Conservation (phyloP, 35 echinoderm and acorn worm species). For the Nesometra sesokonis region DNA sequence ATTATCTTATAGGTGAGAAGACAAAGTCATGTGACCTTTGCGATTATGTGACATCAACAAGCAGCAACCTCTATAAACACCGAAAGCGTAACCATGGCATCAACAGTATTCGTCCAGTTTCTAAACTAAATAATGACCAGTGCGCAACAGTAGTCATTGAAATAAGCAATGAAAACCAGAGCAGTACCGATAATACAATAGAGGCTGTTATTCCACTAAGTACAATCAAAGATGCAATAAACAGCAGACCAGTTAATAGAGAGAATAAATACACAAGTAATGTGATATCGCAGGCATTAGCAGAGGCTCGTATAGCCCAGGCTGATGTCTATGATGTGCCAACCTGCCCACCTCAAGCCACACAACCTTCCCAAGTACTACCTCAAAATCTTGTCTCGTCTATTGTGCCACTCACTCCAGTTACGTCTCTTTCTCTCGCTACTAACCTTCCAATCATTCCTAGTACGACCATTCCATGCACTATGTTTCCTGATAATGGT, state of each 20-base stretch:
- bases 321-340: neutral
- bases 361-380: neutral
- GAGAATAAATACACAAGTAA: neutral
- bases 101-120: neutral
- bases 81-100: conserved; percentile 55
- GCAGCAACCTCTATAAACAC: conserved; percentile 72
- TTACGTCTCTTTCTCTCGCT: neutral
- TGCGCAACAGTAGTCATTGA: neutral
- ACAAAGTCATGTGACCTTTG: conserved; percentile 55
- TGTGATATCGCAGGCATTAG: neutral
- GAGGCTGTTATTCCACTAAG: neutral
- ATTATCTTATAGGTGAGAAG: conserved; percentile 44
- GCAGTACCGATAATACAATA: neutral
- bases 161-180: too few relatives aligned
- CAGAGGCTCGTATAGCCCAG: neutral
- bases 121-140: neutral
- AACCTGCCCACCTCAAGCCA: neutral
- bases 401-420: neutral
- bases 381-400: neutral
- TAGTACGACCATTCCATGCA: neutral
- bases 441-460: neutral
- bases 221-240: neutral
- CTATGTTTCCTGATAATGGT: neutral
- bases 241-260: neutral
- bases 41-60: conserved; percentile 56